Percentiles rank a stretch among this genome's conserved stretches.
Evolutionary conservation across 1,140 invertebrate species (phyloP).

Genomic region (Drosophila prosaltans): DNA sequence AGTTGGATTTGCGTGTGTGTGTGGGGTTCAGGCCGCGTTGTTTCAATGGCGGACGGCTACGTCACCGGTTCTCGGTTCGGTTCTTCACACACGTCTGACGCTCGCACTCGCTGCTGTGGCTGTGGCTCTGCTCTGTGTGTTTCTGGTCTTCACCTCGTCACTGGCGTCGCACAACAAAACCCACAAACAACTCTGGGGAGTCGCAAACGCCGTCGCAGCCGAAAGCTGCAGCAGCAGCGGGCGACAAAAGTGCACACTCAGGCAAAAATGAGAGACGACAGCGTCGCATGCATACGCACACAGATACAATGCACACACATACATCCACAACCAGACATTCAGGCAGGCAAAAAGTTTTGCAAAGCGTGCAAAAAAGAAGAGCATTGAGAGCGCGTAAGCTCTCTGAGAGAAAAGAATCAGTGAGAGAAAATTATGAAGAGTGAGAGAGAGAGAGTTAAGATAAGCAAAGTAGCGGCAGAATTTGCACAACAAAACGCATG

Average conservation of each 20-base stretch:
- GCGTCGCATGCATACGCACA: conserved; percentile 58
- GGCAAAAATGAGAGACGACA: conserved; percentile 47
- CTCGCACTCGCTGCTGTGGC: conserved; percentile 55
- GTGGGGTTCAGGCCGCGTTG: conserved; percentile 70
- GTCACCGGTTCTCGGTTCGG: conserved; percentile 79
- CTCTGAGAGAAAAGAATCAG: conserved; percentile 7
- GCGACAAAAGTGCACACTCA: conserved; percentile 77
- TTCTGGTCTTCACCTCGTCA: conserved; percentile 76
- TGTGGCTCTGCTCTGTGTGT: conserved; percentile 34
- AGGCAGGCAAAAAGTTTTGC: conserved; percentile 66
- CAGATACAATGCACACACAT: conserved; percentile 43
- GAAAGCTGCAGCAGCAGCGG: conserved; percentile 65
- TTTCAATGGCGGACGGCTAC: conserved; percentile 83
- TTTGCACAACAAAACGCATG: conserved; percentile 75
- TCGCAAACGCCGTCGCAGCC: conserved; percentile 72
- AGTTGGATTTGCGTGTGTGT: conserved; percentile 19
- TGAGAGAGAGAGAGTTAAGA: conserved; percentile 32
- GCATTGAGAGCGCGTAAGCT: conserved; percentile 21
- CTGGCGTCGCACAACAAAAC: conserved; percentile 82
- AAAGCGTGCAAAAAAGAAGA: conserved; percentile 61
- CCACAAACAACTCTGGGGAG: conserved; percentile 73
- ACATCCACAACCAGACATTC: conserved; percentile 25
- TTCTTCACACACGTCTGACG: conserved; percentile 75
- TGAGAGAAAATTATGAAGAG: conserved; percentile 23
- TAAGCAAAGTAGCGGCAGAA: conserved; percentile 71